Percentiles rank a stretch among this genome's conserved stretches.
Conservation (phyloP, 2,797 vertebrate species). For the Cichlasoma orientale region DNA sequence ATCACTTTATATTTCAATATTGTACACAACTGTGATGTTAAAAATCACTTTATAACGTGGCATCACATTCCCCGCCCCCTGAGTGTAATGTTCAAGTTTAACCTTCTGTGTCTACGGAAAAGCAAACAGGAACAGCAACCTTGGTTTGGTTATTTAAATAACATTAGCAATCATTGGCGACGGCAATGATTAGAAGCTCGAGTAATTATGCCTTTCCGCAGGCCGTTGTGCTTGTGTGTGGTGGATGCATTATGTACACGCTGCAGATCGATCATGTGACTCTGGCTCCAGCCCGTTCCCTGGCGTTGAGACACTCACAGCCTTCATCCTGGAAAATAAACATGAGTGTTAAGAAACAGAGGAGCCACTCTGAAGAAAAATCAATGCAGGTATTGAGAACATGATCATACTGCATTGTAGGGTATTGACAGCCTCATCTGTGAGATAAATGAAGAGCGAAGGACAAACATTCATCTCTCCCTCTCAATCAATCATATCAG, state of each 20-base stretch:
- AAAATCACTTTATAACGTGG: conserved; percentile 59
- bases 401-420: background rate
- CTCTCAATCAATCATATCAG: background rate
- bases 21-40: conserved; percentile 69
- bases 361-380: background rate
- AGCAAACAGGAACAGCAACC: conserved; percentile 70
- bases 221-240: conserved; percentile 72
- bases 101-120: conserved; percentile 72
- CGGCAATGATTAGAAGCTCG: conserved; percentile 63
- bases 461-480: background rate
- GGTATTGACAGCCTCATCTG: background rate
- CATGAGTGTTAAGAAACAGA: background rate
- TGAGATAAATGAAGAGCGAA: background rate
- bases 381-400: background rate
- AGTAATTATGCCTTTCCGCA: conserved; percentile 70
- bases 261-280: conserved; percentile 63
- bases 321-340: conserved; percentile 59
- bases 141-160: conserved; percentile 81
- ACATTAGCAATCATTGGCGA: conserved; percentile 62
- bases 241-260: conserved; percentile 78
- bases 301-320: conserved; percentile 44
- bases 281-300: conserved; percentile 35
- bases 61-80: conserved; percentile 74
- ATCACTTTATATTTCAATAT: conserved; percentile 76
- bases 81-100: conserved; percentile 85